A percentile compares a stretch with the other conserved stretches of the same genome.
Conservation (phyloP, 2,113 vertebrate genomes). For the Rhinoptilus africanus region DNA sequence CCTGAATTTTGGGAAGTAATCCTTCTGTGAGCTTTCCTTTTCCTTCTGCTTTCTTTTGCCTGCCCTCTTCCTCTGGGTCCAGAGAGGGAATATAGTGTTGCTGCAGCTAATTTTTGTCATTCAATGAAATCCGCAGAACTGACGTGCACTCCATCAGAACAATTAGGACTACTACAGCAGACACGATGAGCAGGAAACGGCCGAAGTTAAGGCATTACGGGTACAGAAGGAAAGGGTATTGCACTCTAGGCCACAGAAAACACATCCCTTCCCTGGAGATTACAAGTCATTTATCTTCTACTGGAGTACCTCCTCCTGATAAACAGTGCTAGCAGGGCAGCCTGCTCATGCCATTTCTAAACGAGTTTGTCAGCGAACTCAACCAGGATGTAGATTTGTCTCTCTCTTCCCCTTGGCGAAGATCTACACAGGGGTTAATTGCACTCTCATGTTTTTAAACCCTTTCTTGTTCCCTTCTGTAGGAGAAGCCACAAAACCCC, state of each 20-base stretch:
- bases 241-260: constrained; percentile 2
- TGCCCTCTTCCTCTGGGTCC: neutral
- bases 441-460: neutral
- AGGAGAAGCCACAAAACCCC: neutral
- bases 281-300: neutral
- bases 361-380: neutral
- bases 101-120: neutral
- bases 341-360: neutral
- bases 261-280: neutral
- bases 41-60: neutral
- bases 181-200: neutral
- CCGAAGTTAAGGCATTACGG: neutral
- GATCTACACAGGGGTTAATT: neutral
- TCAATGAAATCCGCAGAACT: neutral
- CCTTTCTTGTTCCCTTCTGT: neutral
- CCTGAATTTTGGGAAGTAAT: neutral
- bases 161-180: neutral
- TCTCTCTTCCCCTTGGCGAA: neutral
- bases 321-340: neutral
- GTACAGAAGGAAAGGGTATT: neutral
- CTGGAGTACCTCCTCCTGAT: neutral
- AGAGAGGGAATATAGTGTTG: neutral
- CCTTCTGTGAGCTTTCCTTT: neutral
- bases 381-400: neutral
- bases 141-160: neutral